These are phyloP conservation scores for Euphysa ruthae DNA, from an alignment of 30 jellyfish, hydroid and myxozoan species.

Conservation along the genomic window DNA sequence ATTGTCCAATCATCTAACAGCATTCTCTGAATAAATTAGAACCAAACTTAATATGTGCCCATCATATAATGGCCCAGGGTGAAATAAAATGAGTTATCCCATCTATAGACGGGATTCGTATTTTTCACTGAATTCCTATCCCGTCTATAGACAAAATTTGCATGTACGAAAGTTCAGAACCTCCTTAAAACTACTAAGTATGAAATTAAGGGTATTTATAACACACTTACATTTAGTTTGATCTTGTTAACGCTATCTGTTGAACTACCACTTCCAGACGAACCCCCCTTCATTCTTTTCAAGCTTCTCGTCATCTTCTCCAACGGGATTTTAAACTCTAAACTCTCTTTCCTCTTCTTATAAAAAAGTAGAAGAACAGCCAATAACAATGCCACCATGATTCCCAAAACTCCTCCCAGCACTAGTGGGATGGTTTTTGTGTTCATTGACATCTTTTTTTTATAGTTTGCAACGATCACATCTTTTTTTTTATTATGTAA, in stretches of 20 bases:
- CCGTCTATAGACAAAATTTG: too few species aligned
- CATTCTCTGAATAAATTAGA: too few species aligned
- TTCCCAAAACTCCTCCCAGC: conserved; percentile 62
- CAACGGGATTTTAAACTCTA: conserved; percentile 33
- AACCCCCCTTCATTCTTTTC: conserved; percentile 28
- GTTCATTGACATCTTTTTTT: too few species aligned
- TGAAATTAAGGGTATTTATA: too few species aligned
- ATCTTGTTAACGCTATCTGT: conserved; percentile 9
- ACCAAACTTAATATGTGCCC: too few species aligned
- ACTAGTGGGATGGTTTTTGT: conserved; percentile 44
- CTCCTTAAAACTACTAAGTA: too few species aligned
- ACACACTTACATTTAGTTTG: background rate
- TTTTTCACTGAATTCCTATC: too few species aligned
- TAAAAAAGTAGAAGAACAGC: conserved; percentile 56
- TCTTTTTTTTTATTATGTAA: too few species aligned
- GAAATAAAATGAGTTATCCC: background rate
- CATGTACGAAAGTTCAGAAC: too few species aligned
- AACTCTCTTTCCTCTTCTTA: conserved; percentile 52
- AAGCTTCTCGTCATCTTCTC: conserved; percentile 79
- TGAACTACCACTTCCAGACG: conserved; percentile 26
- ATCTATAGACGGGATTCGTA: too few species aligned
- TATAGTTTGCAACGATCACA: too few species aligned
- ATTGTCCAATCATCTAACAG: too few species aligned
- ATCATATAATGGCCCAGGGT: background rate
- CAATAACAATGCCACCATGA: conserved; percentile 55